These are phyloP conservation scores for Diachasmimorpha longicaudata DNA, from an alignment of 1,140 invertebrate genomes.

Conservation along the genomic window DNA sequence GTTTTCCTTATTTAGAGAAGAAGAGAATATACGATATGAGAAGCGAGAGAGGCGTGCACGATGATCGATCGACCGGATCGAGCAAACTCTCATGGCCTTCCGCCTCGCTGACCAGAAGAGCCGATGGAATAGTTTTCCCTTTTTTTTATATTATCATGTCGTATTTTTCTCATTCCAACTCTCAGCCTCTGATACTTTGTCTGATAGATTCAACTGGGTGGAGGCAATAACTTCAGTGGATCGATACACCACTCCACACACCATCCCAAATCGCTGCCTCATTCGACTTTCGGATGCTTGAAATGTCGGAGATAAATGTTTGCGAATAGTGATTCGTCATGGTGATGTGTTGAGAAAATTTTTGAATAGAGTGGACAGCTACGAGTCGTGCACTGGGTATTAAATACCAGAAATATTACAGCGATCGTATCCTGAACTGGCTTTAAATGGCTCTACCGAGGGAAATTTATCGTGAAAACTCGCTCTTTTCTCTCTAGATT, in stretches of 20 bases:
- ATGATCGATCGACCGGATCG: slow-evolving; percentile 23
- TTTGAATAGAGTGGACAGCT: background rate
- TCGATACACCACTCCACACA: slow-evolving; percentile 8
- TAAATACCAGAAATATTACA: no score
- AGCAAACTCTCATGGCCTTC: background rate
- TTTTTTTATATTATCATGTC: slow-evolving; percentile 2
- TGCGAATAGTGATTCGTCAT: slow-evolving; percentile 7
- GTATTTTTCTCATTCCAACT: background rate
- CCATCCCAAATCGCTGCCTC: background rate
- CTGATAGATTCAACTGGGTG: slow-evolving; percentile 17
- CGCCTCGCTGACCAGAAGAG: background rate
- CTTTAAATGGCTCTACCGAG: no score
- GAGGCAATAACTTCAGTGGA: slow-evolving; percentile 11
- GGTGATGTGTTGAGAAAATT: background rate
- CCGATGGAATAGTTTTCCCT: background rate
- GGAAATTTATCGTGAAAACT: no score
- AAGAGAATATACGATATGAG: slow-evolving; percentile 8
- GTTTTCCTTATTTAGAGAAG: slow-evolving; percentile 16
- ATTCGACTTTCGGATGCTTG: background rate
- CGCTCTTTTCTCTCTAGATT: no score
- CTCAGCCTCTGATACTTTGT: slow-evolving; percentile 11
- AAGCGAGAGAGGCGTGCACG: background rate
- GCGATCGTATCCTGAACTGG: no score
- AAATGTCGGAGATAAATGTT: background rate
- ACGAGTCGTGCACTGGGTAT: background rate